phyloP scores from a whole-genome alignment of 2,888 invertebrate genomes.

The Rutpela maculata region DNA sequence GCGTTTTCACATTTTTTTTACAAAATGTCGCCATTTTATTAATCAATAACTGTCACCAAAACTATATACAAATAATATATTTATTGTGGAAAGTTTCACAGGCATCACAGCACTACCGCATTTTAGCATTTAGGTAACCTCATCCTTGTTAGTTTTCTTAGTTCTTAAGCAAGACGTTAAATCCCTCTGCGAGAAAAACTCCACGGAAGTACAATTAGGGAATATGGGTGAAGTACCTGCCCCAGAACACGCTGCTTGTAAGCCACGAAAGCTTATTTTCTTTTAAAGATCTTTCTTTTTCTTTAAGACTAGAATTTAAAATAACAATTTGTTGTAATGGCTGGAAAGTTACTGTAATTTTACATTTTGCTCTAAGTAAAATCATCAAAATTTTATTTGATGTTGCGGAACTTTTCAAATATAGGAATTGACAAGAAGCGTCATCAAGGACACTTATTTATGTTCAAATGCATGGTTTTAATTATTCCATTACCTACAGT shows the following conservation, averaged over 20 bases:
- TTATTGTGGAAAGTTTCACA: neutral
- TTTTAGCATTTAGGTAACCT: constrained; percentile 17
- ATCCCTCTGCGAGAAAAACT: constrained; percentile 13
- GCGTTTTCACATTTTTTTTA: too few species aligned
- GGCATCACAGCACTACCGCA: neutral
- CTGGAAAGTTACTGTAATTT: neutral
- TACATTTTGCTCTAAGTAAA: too few species aligned
- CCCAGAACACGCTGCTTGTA: constrained; percentile 10
- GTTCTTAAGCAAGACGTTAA: constrained; percentile 23
- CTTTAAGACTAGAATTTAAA: constrained; percentile 16
- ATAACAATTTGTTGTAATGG: constrained; percentile 10
- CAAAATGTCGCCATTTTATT: too few species aligned
- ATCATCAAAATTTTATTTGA: too few species aligned
- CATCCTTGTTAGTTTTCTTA: constrained; percentile 10
- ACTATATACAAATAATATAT: too few species aligned
- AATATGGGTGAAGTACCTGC: constrained; percentile 29
- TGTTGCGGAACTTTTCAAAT: too few species aligned
- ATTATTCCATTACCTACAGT: too few species aligned
- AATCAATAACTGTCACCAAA: too few species aligned
- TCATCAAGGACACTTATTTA: too few species aligned
- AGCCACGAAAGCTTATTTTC: constrained; percentile 25
- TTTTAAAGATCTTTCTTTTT: neutral
- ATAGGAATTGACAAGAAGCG: too few species aligned
- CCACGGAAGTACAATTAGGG: constrained; percentile 22
- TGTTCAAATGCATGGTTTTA: too few species aligned